Percentiles rank a stretch among this genome's conserved stretches.
phyloP scores from a whole-genome alignment of 2,113 vertebrate genomes.

The Lontra canadensis region DNA sequence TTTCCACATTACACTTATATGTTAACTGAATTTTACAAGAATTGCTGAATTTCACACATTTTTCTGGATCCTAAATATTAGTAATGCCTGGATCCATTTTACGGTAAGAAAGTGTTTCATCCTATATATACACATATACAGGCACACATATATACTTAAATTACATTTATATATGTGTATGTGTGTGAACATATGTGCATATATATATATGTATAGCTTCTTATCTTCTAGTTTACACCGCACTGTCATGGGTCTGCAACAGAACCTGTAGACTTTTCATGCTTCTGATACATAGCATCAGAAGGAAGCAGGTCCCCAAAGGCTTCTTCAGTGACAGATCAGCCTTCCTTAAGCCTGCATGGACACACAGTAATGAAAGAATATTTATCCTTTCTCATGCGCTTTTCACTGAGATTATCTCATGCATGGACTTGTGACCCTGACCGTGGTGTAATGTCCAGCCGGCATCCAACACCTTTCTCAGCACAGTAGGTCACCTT shows the following conservation, averaged over 20 bases:
- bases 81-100: background rate
- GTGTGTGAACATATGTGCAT: background rate
- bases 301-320: background rate
- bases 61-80: background rate
- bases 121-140: background rate
- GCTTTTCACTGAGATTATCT: background rate
- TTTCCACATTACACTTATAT: background rate
- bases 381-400: background rate
- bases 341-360: background rate
- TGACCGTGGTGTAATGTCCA: rapidly evolving
- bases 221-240: conserved; percentile 2
- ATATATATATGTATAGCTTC: background rate
- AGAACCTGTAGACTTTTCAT: background rate
- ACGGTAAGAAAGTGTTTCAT: background rate
- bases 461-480: background rate
- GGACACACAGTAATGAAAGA: background rate
- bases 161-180: background rate
- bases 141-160: background rate
- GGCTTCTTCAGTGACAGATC: background rate
- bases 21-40: conserved; percentile 29
- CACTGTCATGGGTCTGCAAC: background rate
- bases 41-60: background rate
- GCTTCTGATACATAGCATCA: background rate
- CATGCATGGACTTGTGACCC: background rate
- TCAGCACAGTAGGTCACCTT: background rate